Conservation (phyloP, 2,888 invertebrate species). For the Iphiclides podalirius region DNA sequence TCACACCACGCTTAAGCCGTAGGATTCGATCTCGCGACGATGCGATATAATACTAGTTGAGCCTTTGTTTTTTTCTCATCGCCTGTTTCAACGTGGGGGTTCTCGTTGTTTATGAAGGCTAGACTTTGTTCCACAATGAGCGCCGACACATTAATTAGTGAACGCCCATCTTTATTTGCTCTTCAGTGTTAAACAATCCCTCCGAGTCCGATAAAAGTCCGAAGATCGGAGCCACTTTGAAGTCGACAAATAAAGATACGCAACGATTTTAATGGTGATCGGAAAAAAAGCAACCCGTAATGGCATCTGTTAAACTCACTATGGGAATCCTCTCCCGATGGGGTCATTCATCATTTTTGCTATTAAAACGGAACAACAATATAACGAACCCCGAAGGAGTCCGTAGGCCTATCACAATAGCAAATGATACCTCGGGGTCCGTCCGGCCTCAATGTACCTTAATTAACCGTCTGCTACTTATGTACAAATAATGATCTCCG, state of each 20-base stretch:
- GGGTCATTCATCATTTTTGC: constrained; percentile 77
- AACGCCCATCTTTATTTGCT: constrained; percentile 58
- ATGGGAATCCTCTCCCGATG: constrained; percentile 52
- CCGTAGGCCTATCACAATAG: constrained; percentile 73
- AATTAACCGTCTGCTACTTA: constrained; percentile 73
- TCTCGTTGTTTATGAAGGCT: constrained; percentile 52
- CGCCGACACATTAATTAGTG: constrained; percentile 68
- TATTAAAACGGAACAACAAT: constrained; percentile 73
- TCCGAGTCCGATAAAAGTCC: constrained; percentile 12
- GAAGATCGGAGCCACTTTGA: constrained; percentile 31
- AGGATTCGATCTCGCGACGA: constrained; percentile 58
- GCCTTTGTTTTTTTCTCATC: constrained; percentile 58
- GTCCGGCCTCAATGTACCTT: constrained; percentile 65
- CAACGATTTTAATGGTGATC: constrained; percentile 25
- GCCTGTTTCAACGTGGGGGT: constrained; percentile 69
- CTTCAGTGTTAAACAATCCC: constrained; percentile 27
- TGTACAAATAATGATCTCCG: constrained; percentile 59
- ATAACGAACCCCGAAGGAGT: constrained; percentile 67
- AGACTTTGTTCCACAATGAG: constrained; percentile 57
- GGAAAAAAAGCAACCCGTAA: constrained; percentile 26
- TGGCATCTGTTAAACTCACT: constrained; percentile 41
- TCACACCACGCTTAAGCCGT: constrained; percentile 63
- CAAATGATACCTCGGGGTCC: constrained; percentile 74
- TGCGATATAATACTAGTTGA: constrained; percentile 55
- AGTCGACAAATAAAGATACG: constrained; percentile 23